Conservation (phyloP, 1,140 invertebrate species). For the Schlechtendalia chinensis region DNA sequence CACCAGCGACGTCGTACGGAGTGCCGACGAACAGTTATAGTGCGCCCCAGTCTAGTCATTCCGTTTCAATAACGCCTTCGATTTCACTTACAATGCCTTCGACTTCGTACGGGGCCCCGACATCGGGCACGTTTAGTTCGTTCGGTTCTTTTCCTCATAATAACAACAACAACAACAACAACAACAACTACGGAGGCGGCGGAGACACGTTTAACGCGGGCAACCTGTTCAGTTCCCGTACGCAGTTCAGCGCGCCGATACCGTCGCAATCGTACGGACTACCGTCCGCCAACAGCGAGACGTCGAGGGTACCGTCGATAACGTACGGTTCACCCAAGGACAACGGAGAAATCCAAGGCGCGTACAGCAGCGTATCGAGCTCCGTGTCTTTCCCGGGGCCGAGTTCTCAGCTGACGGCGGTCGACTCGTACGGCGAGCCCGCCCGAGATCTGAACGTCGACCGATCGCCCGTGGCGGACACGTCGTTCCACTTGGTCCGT, state of each 20-base stretch:
- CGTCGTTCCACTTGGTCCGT: not conserved
- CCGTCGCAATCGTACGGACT: not conserved
- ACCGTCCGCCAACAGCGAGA: too few species aligned
- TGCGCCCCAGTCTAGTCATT: constrained; percentile 26
- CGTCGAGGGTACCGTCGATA: constrained; percentile 32
- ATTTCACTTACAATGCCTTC: constrained; percentile 46
- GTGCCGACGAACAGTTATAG: constrained; percentile 49
- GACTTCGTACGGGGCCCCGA: constrained; percentile 52
- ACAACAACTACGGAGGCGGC: constrained; percentile 49
- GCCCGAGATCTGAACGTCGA: constrained; percentile 6
- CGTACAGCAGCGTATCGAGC: constrained; percentile 37
- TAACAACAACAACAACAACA: constrained; percentile 44
- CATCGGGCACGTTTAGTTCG: constrained; percentile 48
- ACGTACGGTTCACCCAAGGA: constrained; percentile 49
- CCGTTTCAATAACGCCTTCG: constrained; percentile 36
- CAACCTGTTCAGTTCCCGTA: constrained; percentile 47
- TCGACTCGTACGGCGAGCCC: constrained; percentile 50
- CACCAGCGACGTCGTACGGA: constrained; percentile 51
- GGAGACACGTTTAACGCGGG: constrained; percentile 45
- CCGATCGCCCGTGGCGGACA: not conserved
- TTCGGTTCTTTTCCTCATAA: constrained; percentile 48
- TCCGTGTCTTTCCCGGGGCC: constrained; percentile 20
- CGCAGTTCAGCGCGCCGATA: constrained; percentile 43
- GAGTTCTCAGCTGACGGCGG: constrained; percentile 26
- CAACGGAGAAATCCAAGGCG: constrained; percentile 13